Evolutionary conservation across 92 coral and sea anemone genomes (phyloP), one percentile per base, ranked within the genome.

Genomic region (Meandrina meandrites): DNA sequence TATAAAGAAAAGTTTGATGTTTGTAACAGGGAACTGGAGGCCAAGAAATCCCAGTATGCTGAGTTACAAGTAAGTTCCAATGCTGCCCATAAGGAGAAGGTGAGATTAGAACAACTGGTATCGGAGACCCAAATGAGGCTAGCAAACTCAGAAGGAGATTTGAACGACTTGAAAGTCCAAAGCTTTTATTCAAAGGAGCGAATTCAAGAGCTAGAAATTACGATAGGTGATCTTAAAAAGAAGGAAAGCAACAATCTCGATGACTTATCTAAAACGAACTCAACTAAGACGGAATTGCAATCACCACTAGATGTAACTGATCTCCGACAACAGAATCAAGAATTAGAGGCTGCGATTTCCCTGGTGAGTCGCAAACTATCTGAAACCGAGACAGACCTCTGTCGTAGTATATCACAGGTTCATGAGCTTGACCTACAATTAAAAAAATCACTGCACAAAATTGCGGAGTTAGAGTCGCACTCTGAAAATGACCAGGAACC

Each of bases 1-100:
- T 85, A 85, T 51, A 85, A 51, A 21, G 83, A 60, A 48, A 85
- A 85, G 74, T n/a, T 85, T 0, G 86, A 92, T 42, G 87, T 85
- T 75, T 75, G 89, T 19, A 90, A 84, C 69, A 87, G 84, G 62
- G 90, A 92, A 75, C 78, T 90, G 5, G 80, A 83, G 53, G 88
- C 96, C 31, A 93, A 85, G 78, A 91, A 77, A 68, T 79, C 57
- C 51, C 93, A 93, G 47, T 62, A 93, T 37, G 54, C 76, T 40
- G 92, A 94, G 88, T 76, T 93, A 72, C 90, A 77, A 48, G 64
- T 50, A 64, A 85, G n/a, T 48, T 14, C 21, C 14, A 51, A 85
- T 60, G 32, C 40, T 34, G 9, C 19, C 11, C 54, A 56, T 3
- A 75, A 16, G 17, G 87, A 57, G 7, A 84, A 73, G 34, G 37